A percentile compares a stretch with the other conserved stretches of the same genome.
phyloP scores from a whole-genome alignment of 92 coral and sea anemone species.

The Parazoanthus swiftii region DNA sequence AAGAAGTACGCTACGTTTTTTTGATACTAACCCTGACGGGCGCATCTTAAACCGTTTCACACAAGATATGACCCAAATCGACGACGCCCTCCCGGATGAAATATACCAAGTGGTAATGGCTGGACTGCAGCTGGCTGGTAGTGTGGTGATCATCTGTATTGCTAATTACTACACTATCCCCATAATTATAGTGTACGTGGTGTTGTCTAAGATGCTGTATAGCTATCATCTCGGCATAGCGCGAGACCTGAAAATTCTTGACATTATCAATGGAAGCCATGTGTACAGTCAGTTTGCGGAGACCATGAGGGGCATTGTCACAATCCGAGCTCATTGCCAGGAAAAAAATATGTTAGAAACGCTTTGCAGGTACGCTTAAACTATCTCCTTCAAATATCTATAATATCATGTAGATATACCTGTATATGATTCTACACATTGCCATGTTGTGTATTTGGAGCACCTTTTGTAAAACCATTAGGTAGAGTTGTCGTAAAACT shows the following conservation, averaged over 20 bases:
- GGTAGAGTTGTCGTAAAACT: too few relatives aligned
- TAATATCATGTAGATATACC: neutral
- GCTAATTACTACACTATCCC: slow-evolving; percentile 13
- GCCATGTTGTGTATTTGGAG: neutral
- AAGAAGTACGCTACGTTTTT: slow-evolving; percentile 4
- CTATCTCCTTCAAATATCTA: neutral
- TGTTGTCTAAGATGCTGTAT: slow-evolving; percentile 5
- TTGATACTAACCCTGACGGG: slow-evolving; percentile 29
- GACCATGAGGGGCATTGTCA: slow-evolving; percentile 19
- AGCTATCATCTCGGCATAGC: slow-evolving; percentile 23
- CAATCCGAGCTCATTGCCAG: slow-evolving; percentile 30
- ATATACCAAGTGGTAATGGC: slow-evolving; percentile 18
- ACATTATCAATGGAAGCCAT: slow-evolving; percentile 4
- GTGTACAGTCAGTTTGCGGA: slow-evolving; percentile 27
- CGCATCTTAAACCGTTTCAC: slow-evolving; percentile 25
- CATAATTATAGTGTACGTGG: neutral
- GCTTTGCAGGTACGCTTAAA: neutral
- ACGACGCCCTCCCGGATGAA: slow-evolving; percentile 19
- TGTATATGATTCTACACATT: neutral
- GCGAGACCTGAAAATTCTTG: slow-evolving; percentile 31
- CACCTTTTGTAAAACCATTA: too few relatives aligned
- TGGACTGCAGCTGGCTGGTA: slow-evolving; percentile 1
- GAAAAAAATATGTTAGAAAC: slow-evolving; percentile 3
- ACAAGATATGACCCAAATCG: slow-evolving; percentile 32
- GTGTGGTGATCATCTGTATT: slow-evolving; percentile 5